phyloP scores from a whole-genome alignment of 2,797 vertebrate species.

The Manis pentadactyla region DNA sequence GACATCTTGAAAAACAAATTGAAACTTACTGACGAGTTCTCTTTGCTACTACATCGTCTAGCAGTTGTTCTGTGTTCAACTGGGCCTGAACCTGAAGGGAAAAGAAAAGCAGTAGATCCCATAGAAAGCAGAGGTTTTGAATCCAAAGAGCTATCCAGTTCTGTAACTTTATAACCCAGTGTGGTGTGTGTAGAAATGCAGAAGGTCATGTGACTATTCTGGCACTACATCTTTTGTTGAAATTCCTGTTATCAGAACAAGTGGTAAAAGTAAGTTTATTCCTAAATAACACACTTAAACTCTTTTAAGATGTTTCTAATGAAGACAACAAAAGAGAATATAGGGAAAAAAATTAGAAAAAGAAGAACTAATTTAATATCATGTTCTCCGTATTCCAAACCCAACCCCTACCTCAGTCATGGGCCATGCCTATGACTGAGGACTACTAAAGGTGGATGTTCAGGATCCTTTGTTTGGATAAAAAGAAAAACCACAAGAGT shows the following conservation, averaged over 20 bases:
- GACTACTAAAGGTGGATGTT: neutral
- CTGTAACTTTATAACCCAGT: conserved; percentile 35
- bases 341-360: neutral
- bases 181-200: neutral
- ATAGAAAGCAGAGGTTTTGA: conserved; percentile 70
- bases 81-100: conserved; percentile 87
- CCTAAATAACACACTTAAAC: conserved; percentile 49
- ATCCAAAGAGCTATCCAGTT: conserved; percentile 39
- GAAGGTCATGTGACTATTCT: neutral
- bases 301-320: neutral
- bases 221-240: neutral
- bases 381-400: neutral
- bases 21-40: conserved; percentile 92
- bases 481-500: conserved; percentile 23
- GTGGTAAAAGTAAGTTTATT: conserved; percentile 54
- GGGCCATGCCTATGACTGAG: neutral
- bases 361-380: conserved; percentile 30
- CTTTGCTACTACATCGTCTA: conserved; percentile 85
- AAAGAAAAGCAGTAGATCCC: conserved; percentile 69
- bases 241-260: conserved; percentile 28
- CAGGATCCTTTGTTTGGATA: neutral
- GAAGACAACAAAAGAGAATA: neutral
- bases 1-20: conserved; percentile 68
- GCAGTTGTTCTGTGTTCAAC: conserved; percentile 86
- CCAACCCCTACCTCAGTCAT: neutral